Percentiles rank a stretch among this genome's conserved stretches.
phyloP scores from a whole-genome alignment of 1,140 invertebrate genomes.

The Portunus trituberculatus region DNA sequence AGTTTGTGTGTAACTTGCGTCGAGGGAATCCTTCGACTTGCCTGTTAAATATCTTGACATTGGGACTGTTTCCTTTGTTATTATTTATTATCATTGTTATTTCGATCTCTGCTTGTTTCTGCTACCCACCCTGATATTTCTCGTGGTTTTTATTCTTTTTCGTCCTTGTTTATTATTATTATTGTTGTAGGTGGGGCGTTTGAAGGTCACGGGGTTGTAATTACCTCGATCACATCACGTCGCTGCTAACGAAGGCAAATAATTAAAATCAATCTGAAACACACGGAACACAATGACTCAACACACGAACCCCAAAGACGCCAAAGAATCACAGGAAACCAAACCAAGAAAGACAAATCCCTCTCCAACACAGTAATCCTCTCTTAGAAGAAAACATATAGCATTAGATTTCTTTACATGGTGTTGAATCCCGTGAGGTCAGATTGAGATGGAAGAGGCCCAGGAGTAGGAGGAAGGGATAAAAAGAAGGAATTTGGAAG shows the following conservation, averaged over 20 bases:
- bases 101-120: background rate
- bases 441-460: too few species aligned
- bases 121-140: background rate
- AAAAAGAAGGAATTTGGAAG: too few species aligned
- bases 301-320: background rate
- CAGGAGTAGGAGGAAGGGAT: too few species aligned
- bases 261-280: slow-evolving; percentile 12
- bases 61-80: background rate
- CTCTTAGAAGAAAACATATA: too few species aligned
- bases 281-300: background rate
- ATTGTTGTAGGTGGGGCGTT: background rate
- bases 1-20: slow-evolving; percentile 54
- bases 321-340: too few species aligned
- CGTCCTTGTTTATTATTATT: background rate
- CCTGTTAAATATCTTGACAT: slow-evolving; percentile 1
- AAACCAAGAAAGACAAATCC: too few species aligned
- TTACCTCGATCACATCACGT: background rate
- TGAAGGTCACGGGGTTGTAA: background rate
- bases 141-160: background rate
- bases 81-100: background rate
- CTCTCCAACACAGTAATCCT: too few species aligned
- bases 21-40: background rate
- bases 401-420: too few species aligned
- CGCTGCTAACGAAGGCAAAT: background rate
- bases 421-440: too few species aligned